Base-by-base conservation (phyloP, 2,888 invertebrate species). In the Eucriotettix oculatus region DNA sequence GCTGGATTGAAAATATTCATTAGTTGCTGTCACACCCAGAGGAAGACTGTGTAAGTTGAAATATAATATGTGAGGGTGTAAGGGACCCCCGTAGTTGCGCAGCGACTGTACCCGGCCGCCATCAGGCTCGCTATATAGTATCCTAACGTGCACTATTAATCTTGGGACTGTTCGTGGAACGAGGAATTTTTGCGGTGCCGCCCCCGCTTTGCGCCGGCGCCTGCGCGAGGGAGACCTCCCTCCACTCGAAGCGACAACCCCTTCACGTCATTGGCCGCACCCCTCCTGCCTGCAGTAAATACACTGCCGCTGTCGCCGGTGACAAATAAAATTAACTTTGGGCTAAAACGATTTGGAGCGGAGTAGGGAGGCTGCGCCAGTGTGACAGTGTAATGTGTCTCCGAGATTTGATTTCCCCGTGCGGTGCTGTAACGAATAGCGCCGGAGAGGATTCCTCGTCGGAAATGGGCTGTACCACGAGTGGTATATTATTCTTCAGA, bases 321-420 rank as follows among this genome's bases (percentile, higher is more conserved):
- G 60, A 60, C 60, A 60, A 60, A 60, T 60, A 60, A 60, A 60
- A 60, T 60, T 60, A 60, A 60, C 57, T 60, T 60, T 60, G 53
- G 56, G 54, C 48, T 52, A 60, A 60, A 60, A 52, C 43, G 60
- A 53, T 40, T 29, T 55, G 14, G 55, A 10, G 55, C 1, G 55
- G 41, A n/a, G 42, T 10, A n/a, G 42, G 40, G n/a, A 42, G 55
- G 14, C 14, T 48, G 48, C n/a, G 48, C n/a, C n/a, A 14, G 48
- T 48, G 48, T n/a, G 48, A n/a, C 48, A 48, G 48, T 48, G 48
- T 48, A 48, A 48, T 48, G 48, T 48, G 48, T 48, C 48, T 48
- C 48, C 48, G 14, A 48, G 48, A 48, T 48, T 48, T 48, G 48
- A 48, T 48, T 48, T 48, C 48, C 48, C 48, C 48, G 48, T 12